phyloP scores from a whole-genome alignment of 2,797 vertebrate species.

The Mallotus villosus region DNA sequence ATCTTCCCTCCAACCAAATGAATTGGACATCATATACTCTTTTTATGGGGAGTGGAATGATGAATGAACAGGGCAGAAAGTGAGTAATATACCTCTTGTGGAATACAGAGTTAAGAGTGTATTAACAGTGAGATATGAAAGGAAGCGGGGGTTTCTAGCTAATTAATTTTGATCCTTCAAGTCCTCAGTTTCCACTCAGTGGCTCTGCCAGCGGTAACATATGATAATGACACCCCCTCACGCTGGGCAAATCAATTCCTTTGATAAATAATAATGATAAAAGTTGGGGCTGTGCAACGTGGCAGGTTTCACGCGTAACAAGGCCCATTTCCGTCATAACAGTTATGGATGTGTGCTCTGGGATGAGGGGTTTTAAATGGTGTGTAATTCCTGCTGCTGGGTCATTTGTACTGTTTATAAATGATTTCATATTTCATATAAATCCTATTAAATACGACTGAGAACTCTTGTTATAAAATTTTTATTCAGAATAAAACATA shows the following conservation, averaged over 20 bases:
- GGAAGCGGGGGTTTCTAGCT: constrained; percentile 21
- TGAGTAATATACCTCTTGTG: constrained; percentile 22
- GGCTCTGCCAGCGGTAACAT: constrained; percentile 31
- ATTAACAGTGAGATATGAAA: constrained; percentile 7
- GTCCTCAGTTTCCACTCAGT: constrained; percentile 38
- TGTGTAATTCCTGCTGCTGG: constrained; percentile 10
- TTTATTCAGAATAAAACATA: constrained; percentile 87
- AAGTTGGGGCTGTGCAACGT: constrained; percentile 18
- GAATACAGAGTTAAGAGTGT: constrained; percentile 1
- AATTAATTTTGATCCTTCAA: constrained; percentile 57
- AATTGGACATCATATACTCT: constrained; percentile 29
- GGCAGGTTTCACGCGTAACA: constrained; percentile 31
- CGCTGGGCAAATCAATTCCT: constrained; percentile 38
- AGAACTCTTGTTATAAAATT: constrained; percentile 74
- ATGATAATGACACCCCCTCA: constrained; percentile 38
- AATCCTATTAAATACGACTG: too few species aligned
- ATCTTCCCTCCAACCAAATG: constrained; percentile 24
- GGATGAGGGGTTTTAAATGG: constrained; percentile 16
- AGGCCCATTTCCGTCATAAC: constrained; percentile 23
- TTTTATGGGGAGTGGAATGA: constrained; percentile 15
- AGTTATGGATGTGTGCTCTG: constrained; percentile 8
- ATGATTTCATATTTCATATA: too few species aligned
- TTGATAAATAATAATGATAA: constrained; percentile 41
- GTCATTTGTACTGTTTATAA: neutral
- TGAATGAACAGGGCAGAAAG: neutral